Percentiles rank a stretch among this genome's conserved stretches.
Evolutionary conservation across 2,113 vertebrate species (phyloP).

Genomic region (Bothrops jararaca): DNA sequence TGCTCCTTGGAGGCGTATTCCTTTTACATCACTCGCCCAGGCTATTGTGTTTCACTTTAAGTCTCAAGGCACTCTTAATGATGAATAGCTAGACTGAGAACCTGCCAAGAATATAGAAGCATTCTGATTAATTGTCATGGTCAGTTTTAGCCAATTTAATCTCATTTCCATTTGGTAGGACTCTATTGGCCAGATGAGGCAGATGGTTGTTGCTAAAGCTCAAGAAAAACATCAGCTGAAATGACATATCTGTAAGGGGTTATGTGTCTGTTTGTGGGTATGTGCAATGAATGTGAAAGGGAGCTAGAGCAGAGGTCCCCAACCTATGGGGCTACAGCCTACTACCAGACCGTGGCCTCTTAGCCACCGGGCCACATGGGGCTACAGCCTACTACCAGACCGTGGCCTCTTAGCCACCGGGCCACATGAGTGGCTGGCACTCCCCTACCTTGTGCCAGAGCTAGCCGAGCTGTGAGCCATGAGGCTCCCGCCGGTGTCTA

Average conservation of each 20-base stretch:
- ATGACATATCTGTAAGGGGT: neutral
- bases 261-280: neutral
- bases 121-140: constrained; percentile 29
- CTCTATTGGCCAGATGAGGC: constrained; percentile 15
- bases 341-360: too few species aligned
- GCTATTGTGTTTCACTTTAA: constrained; percentile 10
- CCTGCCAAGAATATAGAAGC: constrained; percentile 21
- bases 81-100: constrained; percentile 14
- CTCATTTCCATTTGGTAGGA: constrained; percentile 29
- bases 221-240: neutral
- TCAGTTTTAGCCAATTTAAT: constrained; percentile 16
- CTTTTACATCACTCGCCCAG: constrained; percentile 3
- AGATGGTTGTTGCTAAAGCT: constrained; percentile 22
- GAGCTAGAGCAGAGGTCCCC: neutral
- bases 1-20: neutral
- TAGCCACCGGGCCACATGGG: too few species aligned
- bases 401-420: too few species aligned
- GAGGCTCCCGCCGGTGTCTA: too few species aligned
- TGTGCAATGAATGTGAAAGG: neutral
- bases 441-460: too few species aligned
- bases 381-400: too few species aligned
- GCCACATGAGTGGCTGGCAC: too few species aligned
- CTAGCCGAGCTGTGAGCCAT: too few species aligned
- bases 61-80: constrained; percentile 17
- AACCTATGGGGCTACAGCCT: too few species aligned